Evolutionary conservation across 2,888 invertebrate genomes (phyloP).

Genomic region (Sphaerophoria rueppellii): DNA sequence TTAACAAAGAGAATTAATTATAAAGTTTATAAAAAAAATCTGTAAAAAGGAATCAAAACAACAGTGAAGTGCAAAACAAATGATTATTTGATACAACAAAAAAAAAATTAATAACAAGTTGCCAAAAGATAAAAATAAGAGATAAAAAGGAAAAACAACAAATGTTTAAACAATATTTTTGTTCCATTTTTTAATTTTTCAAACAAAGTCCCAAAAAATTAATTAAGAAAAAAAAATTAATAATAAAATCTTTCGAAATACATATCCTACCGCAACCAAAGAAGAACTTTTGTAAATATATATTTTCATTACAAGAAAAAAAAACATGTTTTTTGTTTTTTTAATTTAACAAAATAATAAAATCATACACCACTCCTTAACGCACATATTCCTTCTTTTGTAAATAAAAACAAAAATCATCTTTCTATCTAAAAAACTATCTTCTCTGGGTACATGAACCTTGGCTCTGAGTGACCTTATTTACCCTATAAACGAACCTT

Average conservation of each 20-base stretch:
- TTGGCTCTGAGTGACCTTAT: slow-evolving; percentile 39
- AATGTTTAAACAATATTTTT: slow-evolving; percentile 69
- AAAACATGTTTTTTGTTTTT: too few species aligned
- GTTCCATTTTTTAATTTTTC: slow-evolving; percentile 48
- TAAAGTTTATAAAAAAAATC: slow-evolving; percentile 57
- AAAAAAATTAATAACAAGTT: slow-evolving; percentile 45
- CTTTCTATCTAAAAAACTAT: slow-evolving; percentile 9
- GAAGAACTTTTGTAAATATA: slow-evolving; percentile 74
- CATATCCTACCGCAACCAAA: slow-evolving; percentile 69
- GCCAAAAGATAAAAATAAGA: slow-evolving; percentile 54
- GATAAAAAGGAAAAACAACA: slow-evolving; percentile 75
- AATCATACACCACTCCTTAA: not conserved
- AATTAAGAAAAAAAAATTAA: slow-evolving; percentile 12
- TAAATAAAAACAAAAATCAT: slow-evolving; percentile 56
- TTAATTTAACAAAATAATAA: slow-evolving; percentile 18
- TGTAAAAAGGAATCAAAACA: slow-evolving; percentile 54
- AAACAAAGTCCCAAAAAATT: slow-evolving; percentile 5
- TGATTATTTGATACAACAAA: slow-evolving; percentile 62
- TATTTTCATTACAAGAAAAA: slow-evolving; percentile 59
- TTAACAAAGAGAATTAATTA: slow-evolving; percentile 41
- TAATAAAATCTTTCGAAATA: slow-evolving; percentile 24
- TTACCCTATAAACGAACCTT: slow-evolving; percentile 28
- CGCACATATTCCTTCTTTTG: slow-evolving; percentile 48
- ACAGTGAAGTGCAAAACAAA: slow-evolving; percentile 73
- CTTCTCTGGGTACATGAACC: not conserved